Evolutionary conservation across 1,140 invertebrate species (phyloP), one percentile per base, ranked within the genome.

Genomic region (Euschistus heros): DNA sequence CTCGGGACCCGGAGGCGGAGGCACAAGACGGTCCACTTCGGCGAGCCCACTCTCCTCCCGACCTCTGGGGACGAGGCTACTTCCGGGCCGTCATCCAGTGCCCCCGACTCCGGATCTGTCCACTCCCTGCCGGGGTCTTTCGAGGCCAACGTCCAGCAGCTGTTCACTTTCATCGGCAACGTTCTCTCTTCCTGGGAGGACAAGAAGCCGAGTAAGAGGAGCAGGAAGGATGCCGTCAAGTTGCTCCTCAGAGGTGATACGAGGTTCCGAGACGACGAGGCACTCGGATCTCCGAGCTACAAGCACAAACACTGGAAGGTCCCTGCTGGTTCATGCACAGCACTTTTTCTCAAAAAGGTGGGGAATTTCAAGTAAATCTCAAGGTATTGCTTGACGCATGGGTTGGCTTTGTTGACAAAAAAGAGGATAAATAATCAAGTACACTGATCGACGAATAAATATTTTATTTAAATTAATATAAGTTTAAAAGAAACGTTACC

Each of bases 11-110:
- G 83, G 59, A 78, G 84, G 24, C 78, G 84, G 46, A 78, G 84
- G 59, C 82, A 86, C 75, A 86, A 86, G 75, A 86, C 85, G 46
- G 85, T 87, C 15, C 85, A 87, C 75, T 87, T 87, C 73, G 85
- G 84, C 52, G 85, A 86, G 70, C 85, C 84, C 71, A 76, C 86
- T 6, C 74, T 85, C 30, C 80, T 84, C 72, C 83, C 85, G 77
- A 61, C 47, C 62, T 15, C n/a, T 59, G 74, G 73, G 24, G 75
- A 77, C 63, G 74, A 73, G 66, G 59, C 78, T 10, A 73, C 74
- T 20, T 57, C 67, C 57, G n/a, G 67, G 44, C n/a, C 75, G 75
- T 37, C 77, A 76, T 61, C 76, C 76, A 50, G 76, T 67, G 76
- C 77, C 66, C 76, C 75, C 5, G 77, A 78, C 69, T 76, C 77